Conservation (phyloP, 1,140 invertebrate genomes). For the Hirudo medicinalis region DNA sequence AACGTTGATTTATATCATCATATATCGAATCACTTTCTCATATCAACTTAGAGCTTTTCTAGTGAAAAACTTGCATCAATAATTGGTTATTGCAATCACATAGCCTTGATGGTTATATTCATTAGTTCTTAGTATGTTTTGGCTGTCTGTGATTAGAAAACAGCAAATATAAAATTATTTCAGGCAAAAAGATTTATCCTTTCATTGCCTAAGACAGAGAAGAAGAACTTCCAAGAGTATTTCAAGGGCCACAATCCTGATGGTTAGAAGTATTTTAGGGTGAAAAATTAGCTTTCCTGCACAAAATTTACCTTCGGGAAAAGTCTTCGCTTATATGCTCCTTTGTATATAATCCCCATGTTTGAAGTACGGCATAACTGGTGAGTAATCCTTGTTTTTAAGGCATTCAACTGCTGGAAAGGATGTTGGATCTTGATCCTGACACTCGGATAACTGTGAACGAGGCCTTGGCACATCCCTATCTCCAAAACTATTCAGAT, state of each 20-base stretch:
- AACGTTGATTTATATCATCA: too few species aligned
- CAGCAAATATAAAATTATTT: background rate
- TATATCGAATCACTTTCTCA: too few species aligned
- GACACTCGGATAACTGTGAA: conserved; percentile 83
- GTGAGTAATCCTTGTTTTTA: conserved; percentile 10
- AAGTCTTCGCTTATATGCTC: background rate
- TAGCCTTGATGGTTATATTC: too few species aligned
- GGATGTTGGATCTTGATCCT: conserved; percentile 88
- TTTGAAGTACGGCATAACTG: background rate
- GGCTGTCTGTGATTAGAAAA: background rate
- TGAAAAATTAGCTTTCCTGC: background rate
- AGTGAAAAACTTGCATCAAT: too few species aligned
- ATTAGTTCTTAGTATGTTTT: background rate
- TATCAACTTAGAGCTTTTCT: too few species aligned
- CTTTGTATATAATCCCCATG: too few species aligned
- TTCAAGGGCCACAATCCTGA: conserved; percentile 81
- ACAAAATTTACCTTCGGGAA: background rate
- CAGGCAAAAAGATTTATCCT: conserved; percentile 86
- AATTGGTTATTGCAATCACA: too few species aligned
- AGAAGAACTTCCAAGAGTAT: conserved; percentile 76
- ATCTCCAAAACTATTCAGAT: conserved; percentile 76
- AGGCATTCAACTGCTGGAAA: conserved; percentile 83
- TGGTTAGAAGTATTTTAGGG: conserved; percentile 39
- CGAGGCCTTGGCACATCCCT: conserved; percentile 75
- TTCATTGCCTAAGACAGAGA: conserved; percentile 70